Percentiles rank a stretch among this genome's conserved stretches.
Evolutionary conservation across 2,797 vertebrate species (phyloP).

Genomic region (Syndactyla subalaris): DNA sequence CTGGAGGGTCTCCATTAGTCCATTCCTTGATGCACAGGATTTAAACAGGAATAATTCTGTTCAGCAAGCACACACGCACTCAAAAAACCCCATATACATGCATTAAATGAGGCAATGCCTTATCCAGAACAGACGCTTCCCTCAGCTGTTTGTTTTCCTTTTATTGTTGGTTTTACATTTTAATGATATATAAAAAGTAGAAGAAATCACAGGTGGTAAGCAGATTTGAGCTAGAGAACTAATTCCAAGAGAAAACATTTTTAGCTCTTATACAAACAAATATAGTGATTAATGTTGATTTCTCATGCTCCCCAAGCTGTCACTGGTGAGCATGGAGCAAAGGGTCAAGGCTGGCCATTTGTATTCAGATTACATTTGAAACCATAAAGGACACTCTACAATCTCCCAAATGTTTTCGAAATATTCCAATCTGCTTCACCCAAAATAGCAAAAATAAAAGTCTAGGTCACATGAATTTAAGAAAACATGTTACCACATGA

Average conservation of each 20-base stretch:
- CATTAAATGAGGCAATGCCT: constrained; percentile 4
- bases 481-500: neutral
- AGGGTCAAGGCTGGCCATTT: neutral
- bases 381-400: neutral
- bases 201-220: constrained; percentile 29
- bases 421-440: neutral
- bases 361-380: constrained; percentile 11
- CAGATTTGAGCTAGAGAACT: constrained; percentile 20
- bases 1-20: neutral
- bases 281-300: neutral
- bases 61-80: neutral
- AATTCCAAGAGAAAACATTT: constrained; percentile 33
- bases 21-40: neutral
- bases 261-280: constrained; percentile 24
- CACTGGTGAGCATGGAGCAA: neutral
- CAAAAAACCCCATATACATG: neutral
- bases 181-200: constrained; percentile 47
- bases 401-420: constrained; percentile 9
- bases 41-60: constrained; percentile 11
- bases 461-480: neutral
- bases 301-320: neutral
- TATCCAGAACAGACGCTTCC: constrained; percentile 29
- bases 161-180: constrained; percentile 66
- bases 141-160: constrained; percentile 55
- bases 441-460: constrained; percentile 7